Evolutionary conservation across 2,797 vertebrate species (phyloP).

Genomic region (Anomalospiza imberbis): DNA sequence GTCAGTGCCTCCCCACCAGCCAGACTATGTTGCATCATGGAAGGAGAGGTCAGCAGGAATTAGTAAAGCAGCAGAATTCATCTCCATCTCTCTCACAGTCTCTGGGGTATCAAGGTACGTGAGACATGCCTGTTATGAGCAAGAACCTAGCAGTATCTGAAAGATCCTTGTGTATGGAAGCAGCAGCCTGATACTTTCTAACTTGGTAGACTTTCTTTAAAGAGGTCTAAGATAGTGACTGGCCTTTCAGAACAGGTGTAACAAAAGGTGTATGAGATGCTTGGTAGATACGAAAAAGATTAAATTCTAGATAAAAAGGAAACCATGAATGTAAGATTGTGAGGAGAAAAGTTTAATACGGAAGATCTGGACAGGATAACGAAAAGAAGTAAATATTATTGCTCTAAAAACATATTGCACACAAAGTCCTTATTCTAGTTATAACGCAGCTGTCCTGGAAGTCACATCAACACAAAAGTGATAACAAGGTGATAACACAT

Average conservation of each 20-base stretch:
- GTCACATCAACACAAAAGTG: background rate
- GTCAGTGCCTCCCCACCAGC: background rate
- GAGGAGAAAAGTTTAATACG: background rate
- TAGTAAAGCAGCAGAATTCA: background rate
- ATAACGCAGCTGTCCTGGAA: background rate
- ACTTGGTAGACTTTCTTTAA: background rate
- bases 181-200: background rate
- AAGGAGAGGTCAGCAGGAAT: background rate
- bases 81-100: rapidly evolving
- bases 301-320: background rate
- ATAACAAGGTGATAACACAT: rapidly evolving
- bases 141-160: background rate
- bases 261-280: background rate
- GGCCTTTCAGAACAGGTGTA: background rate
- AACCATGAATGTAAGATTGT: background rate
- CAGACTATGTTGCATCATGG: background rate
- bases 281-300: background rate
- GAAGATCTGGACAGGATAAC: background rate
- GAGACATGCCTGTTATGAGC: background rate
- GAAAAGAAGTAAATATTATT: background rate
- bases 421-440: background rate
- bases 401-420: background rate
- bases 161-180: background rate
- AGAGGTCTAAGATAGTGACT: background rate
- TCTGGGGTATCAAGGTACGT: background rate